Evolutionary conservation across 2,113 vertebrate genomes (phyloP), one percentile per base, ranked within the genome.

Genomic region (Astatotilapia flaviijosephi): DNA sequence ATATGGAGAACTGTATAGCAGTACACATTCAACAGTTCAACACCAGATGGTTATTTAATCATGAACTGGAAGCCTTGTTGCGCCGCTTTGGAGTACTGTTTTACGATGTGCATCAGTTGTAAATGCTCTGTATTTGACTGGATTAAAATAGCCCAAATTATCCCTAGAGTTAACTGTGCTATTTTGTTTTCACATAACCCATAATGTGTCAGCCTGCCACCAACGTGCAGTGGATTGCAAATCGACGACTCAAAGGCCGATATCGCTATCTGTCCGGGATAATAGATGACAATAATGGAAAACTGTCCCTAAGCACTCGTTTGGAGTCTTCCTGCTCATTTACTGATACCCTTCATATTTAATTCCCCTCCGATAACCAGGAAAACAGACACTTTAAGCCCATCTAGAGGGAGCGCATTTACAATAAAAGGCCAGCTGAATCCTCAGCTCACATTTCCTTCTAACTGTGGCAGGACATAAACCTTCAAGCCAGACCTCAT

Each of bases 401-500:
- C 92, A 93, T 95, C 93, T 93, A 95, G 86, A 93, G 94, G 94
- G 93, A 95, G 93, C 93, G 79, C 93, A 95, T 93, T 96, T 96
- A 94, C 94, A 95, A 95, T 95, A 95, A 95, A 96, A 90, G 91
- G 92, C 93, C 92, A 85, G 90, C 85, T 90, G 89, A 91, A 94
- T 91, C 94, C 94, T 86, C 92, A 86, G 94, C 96, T 97, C 95
- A 95, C 92, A 93, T 96, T 96, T 96, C 96, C 89, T 89, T 83
- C 95, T 92, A 86, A 93, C 94, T 82, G 93, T 94, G 92, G 92
- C 89, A 91, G 92, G 94, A 96, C 94, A 95, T 96, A 97, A 97
- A 97, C 94, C 96, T 96, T 89, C 91, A 82, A 94, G 93, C 94
- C 95, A 96, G 95, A 95, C 93, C 92, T 96, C 94, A 96, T 96